Conservation (phyloP, 1,140 invertebrate genomes). For the Dinoponera quadriceps region DNA sequence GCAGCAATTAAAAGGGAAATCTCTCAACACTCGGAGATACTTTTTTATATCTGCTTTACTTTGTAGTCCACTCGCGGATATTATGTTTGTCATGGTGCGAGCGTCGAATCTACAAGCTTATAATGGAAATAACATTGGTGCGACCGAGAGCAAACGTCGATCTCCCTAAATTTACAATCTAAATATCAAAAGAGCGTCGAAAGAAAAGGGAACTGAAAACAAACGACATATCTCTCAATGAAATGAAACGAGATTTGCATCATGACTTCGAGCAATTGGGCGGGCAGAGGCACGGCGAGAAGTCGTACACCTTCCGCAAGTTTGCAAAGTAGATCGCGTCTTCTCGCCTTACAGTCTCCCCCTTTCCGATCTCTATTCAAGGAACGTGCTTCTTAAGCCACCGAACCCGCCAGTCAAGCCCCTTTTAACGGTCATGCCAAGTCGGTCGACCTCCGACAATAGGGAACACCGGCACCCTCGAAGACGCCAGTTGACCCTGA, state of each 20-base stretch:
- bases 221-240: neutral
- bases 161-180: neutral
- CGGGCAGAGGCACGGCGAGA: conserved; percentile 30
- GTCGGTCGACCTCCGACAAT: conserved; percentile 79
- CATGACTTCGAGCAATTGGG: conserved; percentile 56
- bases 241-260: conserved; percentile 49
- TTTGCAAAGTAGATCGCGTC: conserved; percentile 61
- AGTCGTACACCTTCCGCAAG: conserved; percentile 53
- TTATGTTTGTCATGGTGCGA: neutral
- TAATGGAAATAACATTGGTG: neutral
- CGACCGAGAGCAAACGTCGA: neutral
- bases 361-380: conserved; percentile 65
- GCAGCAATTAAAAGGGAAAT: conserved; percentile 72
- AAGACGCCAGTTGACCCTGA: conserved; percentile 75
- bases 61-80: conserved; percentile 34
- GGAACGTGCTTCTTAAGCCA: conserved; percentile 71
- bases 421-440: conserved; percentile 79
- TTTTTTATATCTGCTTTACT: conserved; percentile 62
- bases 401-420: conserved; percentile 58
- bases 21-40: conserved; percentile 43
- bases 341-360: conserved; percentile 73
- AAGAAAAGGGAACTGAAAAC: neutral
- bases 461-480: conserved; percentile 53
- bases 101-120: neutral
- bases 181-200: neutral